Evolutionary conservation across 2,888 invertebrate genomes (phyloP), one percentile per base, ranked within the genome.

Genomic region (Augiades crinisus): DNA sequence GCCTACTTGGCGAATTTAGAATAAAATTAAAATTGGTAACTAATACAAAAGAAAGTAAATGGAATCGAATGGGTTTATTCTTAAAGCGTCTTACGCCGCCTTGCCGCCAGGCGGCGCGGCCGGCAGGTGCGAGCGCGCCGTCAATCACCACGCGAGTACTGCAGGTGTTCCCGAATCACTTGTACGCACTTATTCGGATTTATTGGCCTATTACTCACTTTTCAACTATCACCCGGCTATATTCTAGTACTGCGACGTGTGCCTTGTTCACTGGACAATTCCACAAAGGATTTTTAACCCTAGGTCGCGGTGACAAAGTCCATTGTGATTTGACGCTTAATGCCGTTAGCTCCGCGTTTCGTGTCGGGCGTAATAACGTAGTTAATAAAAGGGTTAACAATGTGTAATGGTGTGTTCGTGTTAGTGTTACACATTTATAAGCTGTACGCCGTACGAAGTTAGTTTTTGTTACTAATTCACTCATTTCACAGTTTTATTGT

Each of bases 321-420:
- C 5, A n/a, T 19, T 43, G 13, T 24, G 27, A 17, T 4, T 16
- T 1, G 41, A 1, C 0, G 3, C 12, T 6, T 10, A 17, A 8
- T 14, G 16, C 34, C 21, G 40, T 40, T 40, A 47, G 38, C 31
- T 14, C 10, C 24, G 41, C 33, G 27, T 43, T 36, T 43, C 31
- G 33, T 49, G 47, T 41, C 19, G 16, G 41, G 41, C 49, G 41
- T 41, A 49, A 41, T 47, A 47, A 47, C 31, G 47, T 16, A 21
- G 40, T 49, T 41, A 49, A 41, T 49, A 49, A 49, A 49, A 33
- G 34, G 41, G 49, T 49, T 40, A 41, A 49, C 49, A 41, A 34
- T 49, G 33, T 40, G 33, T 49, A 49, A 49, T 41, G 24, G 33
- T 14, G 24, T 33, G 47, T 47, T 40, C 40, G 34, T 34, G 49